A percentile compares a stretch with the other conserved stretches of the same genome.
Conservation (phyloP, 2,888 invertebrate species). For the Pediacus dermestoides region DNA sequence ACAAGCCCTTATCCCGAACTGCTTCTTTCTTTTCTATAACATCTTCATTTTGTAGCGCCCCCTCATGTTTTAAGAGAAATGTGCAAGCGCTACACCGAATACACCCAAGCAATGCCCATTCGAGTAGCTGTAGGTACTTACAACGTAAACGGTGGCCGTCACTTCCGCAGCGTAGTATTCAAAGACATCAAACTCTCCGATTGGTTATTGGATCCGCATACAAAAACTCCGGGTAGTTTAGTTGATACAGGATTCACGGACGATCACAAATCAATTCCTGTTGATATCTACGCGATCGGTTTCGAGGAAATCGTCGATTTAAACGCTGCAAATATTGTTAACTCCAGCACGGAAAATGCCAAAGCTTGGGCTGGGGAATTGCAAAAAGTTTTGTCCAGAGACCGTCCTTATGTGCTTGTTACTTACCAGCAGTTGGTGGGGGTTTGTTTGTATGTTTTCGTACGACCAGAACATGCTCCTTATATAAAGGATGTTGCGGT, state of each 20-base stretch:
- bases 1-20: no score
- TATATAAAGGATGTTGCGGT: constrained; percentile 89
- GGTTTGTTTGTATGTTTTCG: constrained; percentile 93
- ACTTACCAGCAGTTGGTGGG: constrained; percentile 96
- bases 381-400: constrained; percentile 80
- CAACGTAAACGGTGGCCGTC: constrained; percentile 99
- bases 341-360: constrained; percentile 89
- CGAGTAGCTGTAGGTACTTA: constrained; percentile 92
- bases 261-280: constrained; percentile 55
- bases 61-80: constrained; percentile 79
- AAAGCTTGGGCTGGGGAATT: constrained; percentile 94
- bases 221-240: constrained; percentile 50
- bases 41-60: constrained; percentile 63
- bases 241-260: constrained; percentile 51
- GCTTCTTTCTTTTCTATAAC: no score
- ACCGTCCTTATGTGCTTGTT: constrained; percentile 82
- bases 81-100: constrained; percentile 79
- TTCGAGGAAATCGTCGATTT: constrained; percentile 99
- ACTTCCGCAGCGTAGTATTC: constrained; percentile 93
- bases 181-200: constrained; percentile 83
- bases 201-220: constrained; percentile 85
- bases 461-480: constrained; percentile 83
- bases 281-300: constrained; percentile 95
- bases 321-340: constrained; percentile 97
- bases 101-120: constrained; percentile 65